Conservation (phyloP, 64 coral and sea anemone genomes). For the Actinia equina region DNA sequence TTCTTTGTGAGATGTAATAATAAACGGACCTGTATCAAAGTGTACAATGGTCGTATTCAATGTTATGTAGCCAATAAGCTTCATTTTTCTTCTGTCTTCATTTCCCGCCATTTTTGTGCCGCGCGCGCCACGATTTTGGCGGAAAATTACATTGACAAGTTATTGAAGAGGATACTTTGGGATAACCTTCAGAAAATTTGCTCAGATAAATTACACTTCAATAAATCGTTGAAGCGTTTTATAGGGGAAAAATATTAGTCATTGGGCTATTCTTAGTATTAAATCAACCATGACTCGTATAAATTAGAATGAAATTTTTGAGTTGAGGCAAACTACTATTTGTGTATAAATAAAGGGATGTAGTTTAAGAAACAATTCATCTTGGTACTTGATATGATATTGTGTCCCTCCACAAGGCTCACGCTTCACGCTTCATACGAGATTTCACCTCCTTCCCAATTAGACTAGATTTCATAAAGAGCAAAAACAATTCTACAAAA, state of each 20-base stretch:
- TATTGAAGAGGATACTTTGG: not conserved
- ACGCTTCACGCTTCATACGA: not conserved
- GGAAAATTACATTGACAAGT: constrained; percentile 5
- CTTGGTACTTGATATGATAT: constrained; percentile 1
- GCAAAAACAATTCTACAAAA: too few species aligned
- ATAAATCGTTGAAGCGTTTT: not conserved
- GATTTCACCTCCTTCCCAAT: not conserved
- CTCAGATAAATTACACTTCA: not conserved
- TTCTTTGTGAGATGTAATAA: constrained; percentile 19
- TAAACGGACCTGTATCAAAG: constrained; percentile 18
- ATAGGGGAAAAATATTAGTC: not conserved
- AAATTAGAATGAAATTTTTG: not conserved
- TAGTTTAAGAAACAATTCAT: not conserved
- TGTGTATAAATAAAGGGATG: constrained; percentile 10
- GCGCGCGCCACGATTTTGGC: constrained; percentile 21
- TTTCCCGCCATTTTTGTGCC: constrained; percentile 26
- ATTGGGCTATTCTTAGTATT: not conserved
- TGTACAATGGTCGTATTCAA: constrained; percentile 32
- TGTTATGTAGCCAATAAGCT: constrained; percentile 3
- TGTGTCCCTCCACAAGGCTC: not conserved
- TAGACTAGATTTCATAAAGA: too few species aligned
- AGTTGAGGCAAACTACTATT: not conserved
- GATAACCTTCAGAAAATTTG: not conserved
- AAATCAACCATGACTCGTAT: not conserved
- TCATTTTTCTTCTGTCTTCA: not conserved